Base-by-base conservation (phyloP, 2,113 vertebrate species). In the Guaruba guarouba region DNA sequence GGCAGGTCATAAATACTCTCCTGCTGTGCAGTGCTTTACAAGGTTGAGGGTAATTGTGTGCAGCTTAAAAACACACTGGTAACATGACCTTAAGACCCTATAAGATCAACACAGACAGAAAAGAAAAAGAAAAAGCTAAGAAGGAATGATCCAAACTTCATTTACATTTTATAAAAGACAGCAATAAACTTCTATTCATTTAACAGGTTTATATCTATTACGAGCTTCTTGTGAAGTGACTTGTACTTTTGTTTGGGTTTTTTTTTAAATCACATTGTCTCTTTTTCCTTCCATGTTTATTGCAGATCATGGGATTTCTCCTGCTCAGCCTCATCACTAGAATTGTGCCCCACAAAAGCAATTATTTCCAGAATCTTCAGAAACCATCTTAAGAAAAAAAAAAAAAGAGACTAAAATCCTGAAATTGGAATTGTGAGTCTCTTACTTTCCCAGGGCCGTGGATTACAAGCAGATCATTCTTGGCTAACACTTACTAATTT, bases 41-140 rank as follows among this genome's bases (percentile, higher is more conserved):
- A 83, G 87, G 66, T 96, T 96, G 96, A 97, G 96, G 90, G 96
- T 97, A 98, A 98, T 97, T 97, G 97, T 96, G 86, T 95, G 93
- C 94, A 97, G 96, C 92, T 98, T 97, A 97, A 97, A 97, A 97
- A 97, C 96, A 94, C 92, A 96, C 95, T 95, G 87, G 73, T 96
- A 95, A 90, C 90, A 88, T 97, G 96, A 97, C 97, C 97, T 79
- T 85, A 49, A 81, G 89, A 84, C 68, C 95, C 62, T 82, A 25
- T 62, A 85, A 97, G 91, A 67, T 92, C 87, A 90, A 94, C 73
- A 92, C 39, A 88, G 79, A 96, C 88, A 93, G 78, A 84, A 94
- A 86, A 83, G 86, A 33, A 96, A 84, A 84, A 95, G 35, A 96
- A 86, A 84, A 95, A 88, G 54, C 29, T 85, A 88, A 94, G 93